These are phyloP conservation scores for Trogon surrucura DNA, from an alignment of 2,113 vertebrate species.

Conservation along the genomic window DNA sequence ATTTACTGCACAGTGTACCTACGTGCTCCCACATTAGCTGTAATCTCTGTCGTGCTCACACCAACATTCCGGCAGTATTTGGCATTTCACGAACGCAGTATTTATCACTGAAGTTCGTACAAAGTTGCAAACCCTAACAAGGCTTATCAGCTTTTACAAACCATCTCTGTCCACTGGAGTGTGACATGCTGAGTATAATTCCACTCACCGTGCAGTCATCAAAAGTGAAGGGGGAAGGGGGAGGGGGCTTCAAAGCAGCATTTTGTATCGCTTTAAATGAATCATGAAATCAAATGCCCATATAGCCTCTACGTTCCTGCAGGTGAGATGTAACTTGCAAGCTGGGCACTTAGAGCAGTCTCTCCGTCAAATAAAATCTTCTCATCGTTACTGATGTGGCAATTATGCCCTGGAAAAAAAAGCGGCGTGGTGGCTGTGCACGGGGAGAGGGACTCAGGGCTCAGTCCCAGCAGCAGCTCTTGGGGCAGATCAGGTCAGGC, in stretches of 20 bases:
- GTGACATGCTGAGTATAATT: conserved; percentile 5
- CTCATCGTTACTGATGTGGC: neutral
- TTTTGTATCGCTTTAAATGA: conserved; percentile 1
- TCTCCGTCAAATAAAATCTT: conserved; percentile 42
- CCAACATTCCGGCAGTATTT: conserved; percentile 43
- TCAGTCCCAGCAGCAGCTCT: neutral
- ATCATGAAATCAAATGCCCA: conserved; percentile 34
- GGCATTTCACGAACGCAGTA: conserved; percentile 40
- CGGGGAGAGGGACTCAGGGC: neutral
- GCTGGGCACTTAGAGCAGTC: conserved; percentile 13
- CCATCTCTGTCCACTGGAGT: neutral
- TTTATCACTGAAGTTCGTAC: conserved; percentile 69
- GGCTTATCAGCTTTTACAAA: conserved; percentile 58
- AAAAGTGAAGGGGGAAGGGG: neutral
- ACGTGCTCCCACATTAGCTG: conserved; percentile 36
- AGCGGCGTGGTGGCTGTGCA: rapidly evolving
- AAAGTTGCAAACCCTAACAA: conserved; percentile 52
- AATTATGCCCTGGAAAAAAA: neutral
- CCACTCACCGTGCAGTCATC: conserved; percentile 5
- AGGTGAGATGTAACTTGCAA: conserved; percentile 53
- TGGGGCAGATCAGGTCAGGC: neutral
- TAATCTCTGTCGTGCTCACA: conserved; percentile 36
- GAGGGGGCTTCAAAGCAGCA: neutral
- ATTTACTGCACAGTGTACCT: conserved; percentile 49
- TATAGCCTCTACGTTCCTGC: neutral